Base-by-base conservation (phyloP, 2,113 vertebrate species). In the Polypterus bichir region DNA sequence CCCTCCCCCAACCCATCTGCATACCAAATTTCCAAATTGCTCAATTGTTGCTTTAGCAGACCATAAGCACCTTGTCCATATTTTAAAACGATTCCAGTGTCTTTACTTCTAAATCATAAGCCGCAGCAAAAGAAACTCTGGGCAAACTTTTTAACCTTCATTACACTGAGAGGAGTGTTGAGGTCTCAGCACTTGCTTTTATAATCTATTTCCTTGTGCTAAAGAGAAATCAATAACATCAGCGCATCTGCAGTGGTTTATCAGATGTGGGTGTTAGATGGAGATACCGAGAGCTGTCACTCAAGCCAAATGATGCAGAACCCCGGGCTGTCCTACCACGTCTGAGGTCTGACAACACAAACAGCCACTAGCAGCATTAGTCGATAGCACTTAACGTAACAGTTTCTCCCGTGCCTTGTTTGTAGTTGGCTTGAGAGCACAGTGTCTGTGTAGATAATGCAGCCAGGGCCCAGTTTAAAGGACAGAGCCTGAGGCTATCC, bases 191-290 rank as follows among this genome's bases (percentile, higher is more conserved):
- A 83, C 84, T 86, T 87, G 82, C 79, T 73, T 69, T 59, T 62
- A 71, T 83, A 85, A 86, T 88, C 81, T 79, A 84, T 84, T 67
- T 75, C 81, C 85, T 86, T 83, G 84, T 80, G 77, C 84, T 80
- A 81, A 83, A 81, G 62, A 70, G 83, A 82, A 88, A 88, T 86
- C 84, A 66, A 83, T 88, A 70, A 64, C 54, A 71, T 57, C 74
- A 78, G 61, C 78, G 78, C 83, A 82, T 86, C 86, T 82, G 82
- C 72, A 69, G 74, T 74, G 78, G 10, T 83, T 84, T 86, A 88
- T 88, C 85, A 77, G 79, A 62, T 62, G 11, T 46, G 61, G 2
- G 45, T n/a, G n/a, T 49, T 27, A 44, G 10, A 77, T 67, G 76
- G 80, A 74, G 75, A 68, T 85, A 84, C 82, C 76, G 71, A 44